Conservation (phyloP, 1,140 invertebrate genomes). For the Dreissena polymorpha region DNA sequence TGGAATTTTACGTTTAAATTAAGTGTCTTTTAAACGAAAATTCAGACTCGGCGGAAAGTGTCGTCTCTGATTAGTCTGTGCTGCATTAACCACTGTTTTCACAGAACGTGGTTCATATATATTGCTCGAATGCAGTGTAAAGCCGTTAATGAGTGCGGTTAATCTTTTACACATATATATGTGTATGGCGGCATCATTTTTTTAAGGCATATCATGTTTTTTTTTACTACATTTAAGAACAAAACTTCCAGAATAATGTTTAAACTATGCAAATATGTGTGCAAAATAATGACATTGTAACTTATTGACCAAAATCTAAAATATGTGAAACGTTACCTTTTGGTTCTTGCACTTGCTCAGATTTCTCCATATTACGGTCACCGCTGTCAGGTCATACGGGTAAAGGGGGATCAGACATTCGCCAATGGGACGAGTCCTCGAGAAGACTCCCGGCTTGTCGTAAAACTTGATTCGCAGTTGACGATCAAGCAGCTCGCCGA, state of each 20-base stretch:
- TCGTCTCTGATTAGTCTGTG: too few relatives aligned
- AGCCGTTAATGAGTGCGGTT: neutral
- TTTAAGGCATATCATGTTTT: neutral
- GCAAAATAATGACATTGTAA: too few relatives aligned
- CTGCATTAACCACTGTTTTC: too few relatives aligned
- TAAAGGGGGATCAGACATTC: constrained; percentile 32
- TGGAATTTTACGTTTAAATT: too few relatives aligned
- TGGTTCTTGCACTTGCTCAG: constrained; percentile 31
- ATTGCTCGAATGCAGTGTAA: neutral
- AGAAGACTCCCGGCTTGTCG: constrained; percentile 41
- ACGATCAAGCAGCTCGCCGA: constrained; percentile 8
- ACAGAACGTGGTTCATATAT: too few relatives aligned
- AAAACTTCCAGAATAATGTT: neutral
- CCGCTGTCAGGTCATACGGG: constrained; percentile 41
- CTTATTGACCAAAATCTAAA: neutral
- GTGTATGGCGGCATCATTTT: neutral
- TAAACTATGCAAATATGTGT: neutral
- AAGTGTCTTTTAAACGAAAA: too few relatives aligned
- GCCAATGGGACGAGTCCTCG: constrained; percentile 3
- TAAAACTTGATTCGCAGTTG: constrained; percentile 44
- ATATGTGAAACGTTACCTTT: constrained; percentile 3
- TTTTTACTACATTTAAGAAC: neutral
- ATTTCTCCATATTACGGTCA: constrained; percentile 47
- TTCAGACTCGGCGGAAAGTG: too few relatives aligned
- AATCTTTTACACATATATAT: neutral